Conservation (phyloP, 1,140 invertebrate species). For the Monochamus saltuarius region DNA sequence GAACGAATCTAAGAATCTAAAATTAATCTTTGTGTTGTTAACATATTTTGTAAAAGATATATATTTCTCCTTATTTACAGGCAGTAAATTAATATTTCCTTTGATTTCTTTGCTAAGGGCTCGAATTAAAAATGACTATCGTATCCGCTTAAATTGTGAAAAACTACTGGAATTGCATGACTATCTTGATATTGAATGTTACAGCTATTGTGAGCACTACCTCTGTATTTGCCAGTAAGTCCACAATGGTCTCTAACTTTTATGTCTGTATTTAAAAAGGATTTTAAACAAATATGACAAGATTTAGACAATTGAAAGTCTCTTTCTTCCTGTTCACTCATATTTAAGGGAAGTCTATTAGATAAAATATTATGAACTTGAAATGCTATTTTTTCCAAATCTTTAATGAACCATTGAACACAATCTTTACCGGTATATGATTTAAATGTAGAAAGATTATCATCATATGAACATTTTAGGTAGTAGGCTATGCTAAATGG, state of each 20-base stretch:
- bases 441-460: slow-evolving; percentile 41
- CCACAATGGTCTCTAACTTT: slow-evolving; percentile 27
- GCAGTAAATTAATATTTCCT: slow-evolving; percentile 21
- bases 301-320: background rate
- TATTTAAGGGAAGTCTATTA: slow-evolving; percentile 25
- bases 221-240: slow-evolving; percentile 41
- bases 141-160: slow-evolving; percentile 29
- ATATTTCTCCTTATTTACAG: slow-evolving; percentile 29
- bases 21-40: slow-evolving; percentile 5
- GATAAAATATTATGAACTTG: slow-evolving; percentile 27
- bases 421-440: slow-evolving; percentile 30
- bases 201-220: slow-evolving; percentile 43
- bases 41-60: slow-evolving; percentile 3
- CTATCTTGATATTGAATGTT: slow-evolving; percentile 45
- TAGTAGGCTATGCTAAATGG: slow-evolving; percentile 32
- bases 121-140: slow-evolving; percentile 28
- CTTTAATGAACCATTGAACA: slow-evolving; percentile 29
- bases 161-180: slow-evolving; percentile 27
- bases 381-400: slow-evolving; percentile 24
- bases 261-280: slow-evolving; percentile 5
- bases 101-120: slow-evolving; percentile 10
- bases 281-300: slow-evolving; percentile 42
- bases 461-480: slow-evolving; percentile 19
- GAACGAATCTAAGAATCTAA: slow-evolving; percentile 29
- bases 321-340: slow-evolving; percentile 1